Evolutionary conservation across 2,113 vertebrate species (phyloP).

Genomic region (Hippotragus niger): DNA sequence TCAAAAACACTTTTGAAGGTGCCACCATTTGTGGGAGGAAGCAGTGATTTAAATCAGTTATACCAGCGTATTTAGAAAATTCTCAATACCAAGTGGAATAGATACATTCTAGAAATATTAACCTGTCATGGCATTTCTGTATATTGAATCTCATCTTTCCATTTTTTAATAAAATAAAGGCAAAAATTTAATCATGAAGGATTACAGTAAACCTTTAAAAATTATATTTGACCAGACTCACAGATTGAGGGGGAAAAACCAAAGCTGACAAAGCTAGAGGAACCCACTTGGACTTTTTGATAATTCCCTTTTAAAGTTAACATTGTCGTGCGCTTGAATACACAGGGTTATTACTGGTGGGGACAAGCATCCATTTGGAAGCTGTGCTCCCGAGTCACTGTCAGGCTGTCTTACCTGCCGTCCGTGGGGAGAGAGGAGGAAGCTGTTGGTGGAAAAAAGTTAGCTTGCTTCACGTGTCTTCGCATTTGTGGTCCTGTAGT

Average conservation of each 20-base stretch:
- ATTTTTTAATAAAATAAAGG: background rate
- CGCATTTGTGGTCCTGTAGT: background rate
- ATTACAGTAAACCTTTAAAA: background rate
- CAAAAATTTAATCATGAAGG: background rate
- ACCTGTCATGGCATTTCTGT: background rate
- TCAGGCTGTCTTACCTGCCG: background rate
- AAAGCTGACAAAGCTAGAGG: background rate
- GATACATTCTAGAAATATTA: background rate
- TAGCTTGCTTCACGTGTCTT: background rate
- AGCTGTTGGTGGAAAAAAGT: background rate
- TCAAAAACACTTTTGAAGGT: background rate
- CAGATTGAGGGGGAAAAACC: background rate
- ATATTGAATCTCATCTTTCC: background rate
- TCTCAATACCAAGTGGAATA: background rate
- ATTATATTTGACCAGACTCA: background rate
- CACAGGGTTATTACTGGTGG: background rate
- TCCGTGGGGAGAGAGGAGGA: background rate
- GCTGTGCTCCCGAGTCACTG: background rate
- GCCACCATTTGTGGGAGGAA: background rate
- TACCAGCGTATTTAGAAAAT: background rate
- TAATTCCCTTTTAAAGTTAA: background rate
- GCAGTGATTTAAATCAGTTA: slow-evolving; percentile 19
- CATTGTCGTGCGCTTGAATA: background rate
- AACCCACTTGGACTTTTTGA: background rate
- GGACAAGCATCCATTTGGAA: background rate